A percentile compares a stretch with the other conserved stretches of the same genome.
Conservation (phyloP, 2,113 vertebrate species). For the Gavia stellata region DNA sequence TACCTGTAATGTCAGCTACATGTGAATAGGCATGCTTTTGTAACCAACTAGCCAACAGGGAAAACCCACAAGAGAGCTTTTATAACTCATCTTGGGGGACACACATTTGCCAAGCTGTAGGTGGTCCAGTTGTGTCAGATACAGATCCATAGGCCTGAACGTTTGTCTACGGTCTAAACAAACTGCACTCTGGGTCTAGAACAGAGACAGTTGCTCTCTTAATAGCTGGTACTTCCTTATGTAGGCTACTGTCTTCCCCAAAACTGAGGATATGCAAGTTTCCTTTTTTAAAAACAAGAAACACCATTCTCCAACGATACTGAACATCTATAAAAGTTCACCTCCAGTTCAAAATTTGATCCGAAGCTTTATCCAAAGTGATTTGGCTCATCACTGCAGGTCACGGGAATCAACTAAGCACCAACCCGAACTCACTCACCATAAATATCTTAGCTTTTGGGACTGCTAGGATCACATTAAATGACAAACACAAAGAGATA, state of each 20-base stretch:
- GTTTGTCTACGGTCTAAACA: not conserved
- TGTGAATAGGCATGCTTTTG: not conserved
- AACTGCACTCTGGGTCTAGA: not conserved
- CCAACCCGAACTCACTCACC: not conserved
- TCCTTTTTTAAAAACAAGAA: not conserved
- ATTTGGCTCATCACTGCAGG: not conserved
- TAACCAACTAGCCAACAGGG: not conserved
- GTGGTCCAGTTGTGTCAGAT: not conserved
- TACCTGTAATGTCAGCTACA: not conserved
- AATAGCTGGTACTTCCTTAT: not conserved
- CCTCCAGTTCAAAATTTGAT: not conserved
- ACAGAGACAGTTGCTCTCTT: not conserved
- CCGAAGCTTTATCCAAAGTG: not conserved
- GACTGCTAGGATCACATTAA: not conserved
- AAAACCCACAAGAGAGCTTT: not conserved
- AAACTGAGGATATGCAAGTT: not conserved
- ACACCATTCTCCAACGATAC: not conserved
- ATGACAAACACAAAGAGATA: not conserved
- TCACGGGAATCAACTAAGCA: not conserved
- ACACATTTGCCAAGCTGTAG: not conserved
- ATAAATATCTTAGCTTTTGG: not conserved
- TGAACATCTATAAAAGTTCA: not conserved
- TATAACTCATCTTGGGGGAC: not conserved
- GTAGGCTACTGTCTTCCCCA: not conserved
- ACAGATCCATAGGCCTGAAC: not conserved